phyloP scores from a whole-genome alignment of 2,888 invertebrate species.

The Hyalella azteca region DNA sequence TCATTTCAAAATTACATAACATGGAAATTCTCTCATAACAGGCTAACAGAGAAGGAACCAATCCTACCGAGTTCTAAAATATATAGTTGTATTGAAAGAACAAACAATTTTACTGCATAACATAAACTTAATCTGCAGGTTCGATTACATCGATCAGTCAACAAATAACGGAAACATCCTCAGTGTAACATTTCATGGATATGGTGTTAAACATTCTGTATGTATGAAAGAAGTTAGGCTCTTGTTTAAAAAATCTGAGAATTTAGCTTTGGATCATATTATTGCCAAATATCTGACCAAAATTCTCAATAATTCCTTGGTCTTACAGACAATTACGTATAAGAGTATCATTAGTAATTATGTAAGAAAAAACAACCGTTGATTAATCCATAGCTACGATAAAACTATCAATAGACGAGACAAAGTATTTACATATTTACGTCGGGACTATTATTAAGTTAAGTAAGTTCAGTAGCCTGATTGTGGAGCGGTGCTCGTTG shows the following conservation, averaged over 20 bases:
- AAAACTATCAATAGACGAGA: slow-evolving; percentile 22
- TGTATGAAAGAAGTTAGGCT: background rate
- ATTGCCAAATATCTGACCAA: no score
- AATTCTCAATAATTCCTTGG: background rate
- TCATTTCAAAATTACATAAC: slow-evolving; percentile 5
- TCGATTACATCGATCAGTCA: slow-evolving; percentile 9
- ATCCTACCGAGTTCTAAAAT: background rate
- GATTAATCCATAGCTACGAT: slow-evolving; percentile 14
- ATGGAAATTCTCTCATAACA: background rate
- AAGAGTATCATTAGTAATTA: slow-evolving; percentile 27
- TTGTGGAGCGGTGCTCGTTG: no score
- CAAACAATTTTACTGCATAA: background rate
- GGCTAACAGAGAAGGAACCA: background rate
- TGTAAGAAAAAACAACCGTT: slow-evolving; percentile 29
- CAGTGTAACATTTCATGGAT: background rate
- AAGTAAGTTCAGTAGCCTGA: slow-evolving; percentile 15
- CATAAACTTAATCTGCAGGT: slow-evolving; percentile 7
- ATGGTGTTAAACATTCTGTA: background rate
- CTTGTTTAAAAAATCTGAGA: no score
- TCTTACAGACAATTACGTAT: slow-evolving; percentile 29
- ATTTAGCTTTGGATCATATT: no score
- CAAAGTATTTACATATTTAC: slow-evolving; percentile 36
- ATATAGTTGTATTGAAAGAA: slow-evolving; percentile 9
- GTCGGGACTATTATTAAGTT: slow-evolving; percentile 22
- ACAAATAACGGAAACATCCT: background rate